Evolutionary conservation across 2,888 invertebrate species (phyloP).

Genomic region (Cerceris rybyensis): DNA sequence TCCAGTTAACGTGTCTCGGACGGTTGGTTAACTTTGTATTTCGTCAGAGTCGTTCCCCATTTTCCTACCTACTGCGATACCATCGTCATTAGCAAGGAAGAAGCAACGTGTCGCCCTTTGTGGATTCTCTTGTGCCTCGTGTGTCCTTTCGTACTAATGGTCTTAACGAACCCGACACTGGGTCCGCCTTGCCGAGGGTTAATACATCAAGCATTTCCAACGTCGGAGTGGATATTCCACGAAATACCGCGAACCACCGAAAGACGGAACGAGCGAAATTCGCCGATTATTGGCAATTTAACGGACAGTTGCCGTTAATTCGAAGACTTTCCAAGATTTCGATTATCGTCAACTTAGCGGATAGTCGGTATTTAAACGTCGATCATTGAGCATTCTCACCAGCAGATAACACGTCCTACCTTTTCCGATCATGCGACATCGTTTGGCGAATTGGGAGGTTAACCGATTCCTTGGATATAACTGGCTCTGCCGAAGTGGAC

Average conservation of each 20-base stretch:
- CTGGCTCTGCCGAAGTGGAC: not conserved
- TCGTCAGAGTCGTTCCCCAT: slow-evolving; percentile 37
- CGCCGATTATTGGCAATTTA: slow-evolving; percentile 59
- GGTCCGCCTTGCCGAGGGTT: slow-evolving; percentile 40
- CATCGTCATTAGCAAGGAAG: slow-evolving; percentile 62
- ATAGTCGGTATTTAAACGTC: not conserved
- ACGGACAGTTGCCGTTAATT: slow-evolving; percentile 46
- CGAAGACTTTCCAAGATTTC: slow-evolving; percentile 30
- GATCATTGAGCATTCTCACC: not conserved
- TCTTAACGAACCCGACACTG: slow-evolving; percentile 61
- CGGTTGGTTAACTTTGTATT: slow-evolving; percentile 43
- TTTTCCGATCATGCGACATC: slow-evolving; percentile 27
- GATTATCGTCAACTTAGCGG: slow-evolving; percentile 7
- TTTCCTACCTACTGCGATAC: slow-evolving; percentile 36
- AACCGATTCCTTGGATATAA: slow-evolving; percentile 15
- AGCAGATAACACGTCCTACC: slow-evolving; percentile 18
- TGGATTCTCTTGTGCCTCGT: slow-evolving; percentile 61
- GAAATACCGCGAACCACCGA: slow-evolving; percentile 13
- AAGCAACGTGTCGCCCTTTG: slow-evolving; percentile 57
- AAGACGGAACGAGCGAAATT: slow-evolving; percentile 25
- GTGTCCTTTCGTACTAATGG: slow-evolving; percentile 60
- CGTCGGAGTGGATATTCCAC: slow-evolving; percentile 42
- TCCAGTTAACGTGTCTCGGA: slow-evolving; percentile 15
- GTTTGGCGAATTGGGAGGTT: slow-evolving; percentile 37
- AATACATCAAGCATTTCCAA: slow-evolving; percentile 48